Base-by-base conservation (phyloP, 2,797 vertebrate species). In the Phyllotis vaccarum region DNA sequence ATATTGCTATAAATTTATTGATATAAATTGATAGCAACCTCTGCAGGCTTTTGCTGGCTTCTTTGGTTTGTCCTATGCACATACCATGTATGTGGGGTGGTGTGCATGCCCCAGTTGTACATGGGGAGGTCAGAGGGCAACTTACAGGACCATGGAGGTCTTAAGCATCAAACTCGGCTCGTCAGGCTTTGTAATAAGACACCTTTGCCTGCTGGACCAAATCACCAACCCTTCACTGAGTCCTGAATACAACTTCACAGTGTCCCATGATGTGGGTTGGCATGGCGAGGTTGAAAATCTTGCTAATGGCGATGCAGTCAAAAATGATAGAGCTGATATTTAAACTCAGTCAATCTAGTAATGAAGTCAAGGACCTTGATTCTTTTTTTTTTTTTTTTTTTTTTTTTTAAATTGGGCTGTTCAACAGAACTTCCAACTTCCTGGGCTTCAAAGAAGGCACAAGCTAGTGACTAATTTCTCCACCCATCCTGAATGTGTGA, bases 391-490 rank as follows among this genome's bases (percentile, higher is more conserved):
- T 66, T 14, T 12, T 64, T 29, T 58, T 17, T 4, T 46, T 12
- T 0, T 8, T 70, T 17, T 37, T 82, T 56, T 31, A 16, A 66
- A 29, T 52, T 40, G 92, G 31, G 37, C 62, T 46, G 49, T 52
- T 68, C 24, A 24, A 24, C 14, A 62, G 80, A 93, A 27, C 29
- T 58, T 54, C 83, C 68, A 43, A 24, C 10, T 21, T 66, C 29
- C 58, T 62, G 52, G 10, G 21, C 74, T 89, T 89, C 66, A 29
- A 40, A 34, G 75, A 94, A 21, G 79, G 90, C 27, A 60, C 37
- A 60, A 93, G 22, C 58, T 24, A 64, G 2, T 37, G 24, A 83
- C 46, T 78, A 68, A 79, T 86, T 89, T 90, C 74, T 79, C 83
- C 19, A n/a, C 16, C 34, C 5, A 60, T 13, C n/a, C 64, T 81